These are phyloP conservation scores for Opisthocomus hoazin DNA, from an alignment of 2,113 vertebrate genomes.

Conservation along the genomic window DNA sequence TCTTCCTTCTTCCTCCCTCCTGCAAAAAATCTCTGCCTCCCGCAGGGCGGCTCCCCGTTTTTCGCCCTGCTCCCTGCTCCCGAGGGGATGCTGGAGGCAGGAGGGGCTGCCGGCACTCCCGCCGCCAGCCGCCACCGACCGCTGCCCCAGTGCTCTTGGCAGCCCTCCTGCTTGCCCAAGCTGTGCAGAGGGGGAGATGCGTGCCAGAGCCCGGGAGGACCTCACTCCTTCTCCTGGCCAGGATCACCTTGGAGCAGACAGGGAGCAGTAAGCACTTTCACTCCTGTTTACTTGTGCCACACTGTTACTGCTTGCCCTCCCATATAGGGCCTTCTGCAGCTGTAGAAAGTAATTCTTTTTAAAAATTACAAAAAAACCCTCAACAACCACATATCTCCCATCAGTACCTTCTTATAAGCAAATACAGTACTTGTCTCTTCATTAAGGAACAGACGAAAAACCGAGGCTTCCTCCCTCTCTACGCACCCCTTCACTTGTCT, in stretches of 20 bases:
- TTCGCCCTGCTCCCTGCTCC: neutral
- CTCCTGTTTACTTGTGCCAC: neutral
- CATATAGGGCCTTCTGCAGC: neutral
- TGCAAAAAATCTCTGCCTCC: neutral
- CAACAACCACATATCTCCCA: neutral
- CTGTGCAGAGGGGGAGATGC: neutral
- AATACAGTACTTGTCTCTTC: neutral
- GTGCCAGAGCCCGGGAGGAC: neutral
- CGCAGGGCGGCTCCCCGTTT: fast-evolving
- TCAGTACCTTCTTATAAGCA: neutral
- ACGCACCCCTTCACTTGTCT: neutral
- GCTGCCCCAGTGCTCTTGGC: neutral
- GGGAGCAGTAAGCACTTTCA: neutral
- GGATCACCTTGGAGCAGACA: neutral
- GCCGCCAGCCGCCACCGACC: neutral
- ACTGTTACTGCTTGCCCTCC: neutral
- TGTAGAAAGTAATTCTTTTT: neutral
- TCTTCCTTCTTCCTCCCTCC: neutral
- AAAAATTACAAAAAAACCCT: neutral
- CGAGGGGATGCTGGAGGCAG: neutral
- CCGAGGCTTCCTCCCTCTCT: neutral
- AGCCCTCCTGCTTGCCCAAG: neutral
- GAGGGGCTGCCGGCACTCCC: neutral
- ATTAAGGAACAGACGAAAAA: neutral
- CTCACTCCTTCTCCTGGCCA: neutral